phyloP scores from a whole-genome alignment of 53 echinoderm and acorn worm genomes.

The Echinometra lucunter region DNA sequence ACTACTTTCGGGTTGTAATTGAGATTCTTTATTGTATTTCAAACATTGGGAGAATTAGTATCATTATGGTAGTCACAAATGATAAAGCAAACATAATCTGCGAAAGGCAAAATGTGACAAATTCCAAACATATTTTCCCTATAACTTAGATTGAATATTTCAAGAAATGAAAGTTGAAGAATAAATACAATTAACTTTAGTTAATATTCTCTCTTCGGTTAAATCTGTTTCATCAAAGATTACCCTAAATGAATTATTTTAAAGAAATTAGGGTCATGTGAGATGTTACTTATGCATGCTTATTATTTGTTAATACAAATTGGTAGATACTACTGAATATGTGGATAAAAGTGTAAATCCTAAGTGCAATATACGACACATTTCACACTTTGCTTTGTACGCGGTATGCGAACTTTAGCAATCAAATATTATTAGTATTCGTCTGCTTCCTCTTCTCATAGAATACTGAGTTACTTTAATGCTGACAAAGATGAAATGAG shows the following conservation, averaged over 20 bases:
- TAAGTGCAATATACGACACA: not conserved
- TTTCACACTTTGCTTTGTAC: not conserved
- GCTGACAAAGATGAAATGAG: conserved; percentile 57
- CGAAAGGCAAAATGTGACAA: too few relatives aligned
- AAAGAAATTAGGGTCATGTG: too few relatives aligned
- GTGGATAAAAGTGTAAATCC: not conserved
- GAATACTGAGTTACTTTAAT: conserved; percentile 52
- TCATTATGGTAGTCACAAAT: not conserved
- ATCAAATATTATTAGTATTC: conserved; percentile 28
- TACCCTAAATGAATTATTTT: too few relatives aligned
- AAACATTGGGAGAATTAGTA: too few relatives aligned
- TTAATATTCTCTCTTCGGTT: not conserved
- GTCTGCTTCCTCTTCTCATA: not conserved
- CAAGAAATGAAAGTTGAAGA: not conserved
- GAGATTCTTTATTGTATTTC: too few relatives aligned
- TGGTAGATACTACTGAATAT: too few relatives aligned
- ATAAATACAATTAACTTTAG: not conserved
- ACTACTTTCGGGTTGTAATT: too few relatives aligned
- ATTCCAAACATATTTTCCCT: too few relatives aligned
- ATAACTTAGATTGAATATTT: not conserved
- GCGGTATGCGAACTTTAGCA: not conserved
- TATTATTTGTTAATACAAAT: too few relatives aligned
- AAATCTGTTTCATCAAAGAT: too few relatives aligned
- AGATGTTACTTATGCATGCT: too few relatives aligned
- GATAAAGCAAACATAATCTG: not conserved